Conservation (phyloP, 2,113 vertebrate genomes). For the Rhinoderma darwinii region DNA sequence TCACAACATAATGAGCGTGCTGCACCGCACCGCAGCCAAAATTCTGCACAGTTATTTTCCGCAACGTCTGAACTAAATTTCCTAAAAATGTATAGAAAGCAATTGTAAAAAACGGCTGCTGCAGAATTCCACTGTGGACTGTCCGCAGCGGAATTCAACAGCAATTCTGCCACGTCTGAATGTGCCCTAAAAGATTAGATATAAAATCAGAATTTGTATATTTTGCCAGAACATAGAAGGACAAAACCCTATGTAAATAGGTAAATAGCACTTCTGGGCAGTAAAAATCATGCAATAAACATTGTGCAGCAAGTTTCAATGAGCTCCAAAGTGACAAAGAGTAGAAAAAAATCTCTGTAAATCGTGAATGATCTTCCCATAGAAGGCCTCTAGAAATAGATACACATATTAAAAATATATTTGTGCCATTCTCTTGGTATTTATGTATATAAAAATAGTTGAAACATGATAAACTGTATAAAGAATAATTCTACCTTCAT, state of each 20-base stretch:
- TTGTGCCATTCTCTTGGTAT: not conserved
- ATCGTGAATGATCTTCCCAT: not conserved
- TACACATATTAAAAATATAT: not conserved
- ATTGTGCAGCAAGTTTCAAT: slow-evolving; percentile 9
- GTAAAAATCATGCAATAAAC: slow-evolving; percentile 5
- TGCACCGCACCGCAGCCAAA: too few relatives aligned
- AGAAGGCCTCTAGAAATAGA: not conserved
- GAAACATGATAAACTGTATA: not conserved
- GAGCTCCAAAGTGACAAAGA: not conserved
- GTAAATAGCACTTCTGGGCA: not conserved
- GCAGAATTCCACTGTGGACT: too few relatives aligned
- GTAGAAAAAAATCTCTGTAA: not conserved
- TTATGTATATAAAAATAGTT: not conserved
- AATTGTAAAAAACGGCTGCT: too few relatives aligned
- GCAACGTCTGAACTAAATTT: too few relatives aligned
- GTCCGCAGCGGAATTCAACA: too few relatives aligned
- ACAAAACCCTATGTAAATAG: slow-evolving; percentile 12
- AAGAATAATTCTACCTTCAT: not conserved
- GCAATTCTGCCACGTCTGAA: too few relatives aligned
- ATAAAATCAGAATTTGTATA: not conserved
- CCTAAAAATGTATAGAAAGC: too few relatives aligned
- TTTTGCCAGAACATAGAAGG: slow-evolving; percentile 40
- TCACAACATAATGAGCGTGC: too few relatives aligned
- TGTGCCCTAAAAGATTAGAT: not conserved
- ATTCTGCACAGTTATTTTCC: too few relatives aligned